Percentiles rank a stretch among this genome's conserved stretches.
These are phyloP conservation scores for Tokudaia tokunoshimensis DNA, from an alignment of 2,797 vertebrate genomes.

Conservation along the genomic window DNA sequence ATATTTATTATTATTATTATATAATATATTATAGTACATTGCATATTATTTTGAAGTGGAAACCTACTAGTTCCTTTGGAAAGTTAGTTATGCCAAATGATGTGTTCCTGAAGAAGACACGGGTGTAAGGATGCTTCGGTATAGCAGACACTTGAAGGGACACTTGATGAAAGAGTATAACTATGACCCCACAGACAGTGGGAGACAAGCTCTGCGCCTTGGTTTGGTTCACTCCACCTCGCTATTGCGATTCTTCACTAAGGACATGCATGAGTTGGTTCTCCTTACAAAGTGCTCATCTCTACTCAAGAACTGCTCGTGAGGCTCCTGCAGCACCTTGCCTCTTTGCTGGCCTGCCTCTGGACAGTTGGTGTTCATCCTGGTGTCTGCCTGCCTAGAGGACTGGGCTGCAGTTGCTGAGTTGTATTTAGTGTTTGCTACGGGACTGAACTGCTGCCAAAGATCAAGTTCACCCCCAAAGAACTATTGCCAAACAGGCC, in stretches of 20 bases:
- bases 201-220: not conserved
- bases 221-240: not conserved
- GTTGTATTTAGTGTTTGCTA: not conserved
- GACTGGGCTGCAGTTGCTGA: not conserved
- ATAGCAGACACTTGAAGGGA: not conserved
- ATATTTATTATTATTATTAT: not conserved
- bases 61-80: not conserved
- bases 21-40: not conserved
- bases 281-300: not conserved
- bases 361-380: not conserved
- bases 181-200: not conserved
- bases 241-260: not conserved
- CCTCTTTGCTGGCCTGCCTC: not conserved
- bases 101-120: not conserved
- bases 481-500: not conserved
- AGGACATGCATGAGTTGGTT: not conserved
- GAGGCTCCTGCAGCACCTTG: not conserved
- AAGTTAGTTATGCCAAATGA: not conserved
- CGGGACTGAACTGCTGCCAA: not conserved
- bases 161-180: not conserved
- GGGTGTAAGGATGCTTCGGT: too few relatives aligned
- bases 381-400: not conserved
- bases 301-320: not conserved
- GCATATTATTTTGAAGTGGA: not conserved
- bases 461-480: not conserved